A percentile compares a stretch with the other conserved stretches of the same genome.
phyloP scores from a whole-genome alignment of 2,888 invertebrate genomes.

The Cosmia trapezina region DNA sequence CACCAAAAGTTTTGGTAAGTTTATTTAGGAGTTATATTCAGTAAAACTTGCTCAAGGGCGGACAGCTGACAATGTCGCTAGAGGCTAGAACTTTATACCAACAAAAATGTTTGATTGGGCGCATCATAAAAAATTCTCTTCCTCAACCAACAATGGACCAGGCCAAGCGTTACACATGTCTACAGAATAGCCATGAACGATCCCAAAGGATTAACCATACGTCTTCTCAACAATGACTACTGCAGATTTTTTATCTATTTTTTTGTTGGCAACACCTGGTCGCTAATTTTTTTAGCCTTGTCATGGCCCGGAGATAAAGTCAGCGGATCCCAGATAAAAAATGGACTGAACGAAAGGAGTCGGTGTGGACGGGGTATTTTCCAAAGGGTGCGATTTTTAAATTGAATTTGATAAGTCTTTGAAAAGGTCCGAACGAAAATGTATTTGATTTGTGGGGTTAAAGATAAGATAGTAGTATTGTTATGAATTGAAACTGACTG shows the following conservation, averaged over 20 bases:
- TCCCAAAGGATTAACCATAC: conserved; percentile 79
- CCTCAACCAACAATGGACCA: conserved; percentile 71
- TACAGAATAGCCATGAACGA: conserved; percentile 70
- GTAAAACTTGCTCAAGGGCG: neutral
- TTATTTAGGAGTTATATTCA: conserved; percentile 6
- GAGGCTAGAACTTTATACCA: conserved; percentile 62
- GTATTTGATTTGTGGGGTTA: conserved; percentile 79
- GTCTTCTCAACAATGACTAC: conserved; percentile 63
- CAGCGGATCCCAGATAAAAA: conserved; percentile 79
- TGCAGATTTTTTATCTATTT: conserved; percentile 72
- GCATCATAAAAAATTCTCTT: conserved; percentile 64
- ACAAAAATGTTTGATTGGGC: conserved; percentile 68
- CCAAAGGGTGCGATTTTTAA: conserved; percentile 79
- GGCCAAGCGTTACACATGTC: conserved; percentile 85
- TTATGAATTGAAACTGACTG: conserved; percentile 64
- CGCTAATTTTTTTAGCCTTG: conserved; percentile 79
- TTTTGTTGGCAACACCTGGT: conserved; percentile 81
- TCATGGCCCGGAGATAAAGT: conserved; percentile 81
- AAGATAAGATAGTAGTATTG: conserved; percentile 77
- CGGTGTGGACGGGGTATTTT: conserved; percentile 69
- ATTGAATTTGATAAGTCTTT: conserved; percentile 80
- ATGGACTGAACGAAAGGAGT: conserved; percentile 72
- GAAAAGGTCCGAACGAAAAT: conserved; percentile 71
- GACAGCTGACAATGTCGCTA: conserved; percentile 61
- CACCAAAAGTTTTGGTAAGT: neutral